These are phyloP conservation scores for Microctenopoma stevenorrisi DNA, from an alignment of 2,797 vertebrate species.

Conservation along the genomic window DNA sequence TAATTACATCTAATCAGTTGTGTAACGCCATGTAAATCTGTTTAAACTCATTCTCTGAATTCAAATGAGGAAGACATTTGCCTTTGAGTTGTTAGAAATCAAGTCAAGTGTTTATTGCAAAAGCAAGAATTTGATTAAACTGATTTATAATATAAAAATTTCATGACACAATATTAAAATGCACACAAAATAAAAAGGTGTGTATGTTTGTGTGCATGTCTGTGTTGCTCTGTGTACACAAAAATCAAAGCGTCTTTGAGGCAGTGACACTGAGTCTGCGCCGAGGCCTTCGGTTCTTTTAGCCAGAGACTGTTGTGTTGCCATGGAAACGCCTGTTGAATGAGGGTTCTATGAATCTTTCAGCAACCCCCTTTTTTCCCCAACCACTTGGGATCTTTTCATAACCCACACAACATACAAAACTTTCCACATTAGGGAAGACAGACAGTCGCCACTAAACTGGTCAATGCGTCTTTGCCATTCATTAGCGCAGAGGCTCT, in stretches of 20 bases:
- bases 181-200: neutral
- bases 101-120: conserved; percentile 54
- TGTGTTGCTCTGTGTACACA: conserved; percentile 51
- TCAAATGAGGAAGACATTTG: conserved; percentile 55
- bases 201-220: conserved; percentile 12
- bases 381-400: conserved; percentile 75
- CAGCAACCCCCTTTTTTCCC: conserved; percentile 70
- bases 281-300: conserved; percentile 80
- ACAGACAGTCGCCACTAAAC: conserved; percentile 23
- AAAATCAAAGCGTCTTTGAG: conserved; percentile 84
- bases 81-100: conserved; percentile 56
- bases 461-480: conserved; percentile 10
- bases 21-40: conserved; percentile 38
- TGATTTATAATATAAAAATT: conserved; percentile 20
- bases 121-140: conserved; percentile 45
- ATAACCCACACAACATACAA: conserved; percentile 66
- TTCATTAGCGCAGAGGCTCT: neutral
- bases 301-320: conserved; percentile 82
- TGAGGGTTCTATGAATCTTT: conserved; percentile 85
- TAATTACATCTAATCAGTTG: conserved; percentile 56
- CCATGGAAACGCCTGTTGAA: conserved; percentile 88
- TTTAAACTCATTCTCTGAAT: conserved; percentile 42
- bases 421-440: conserved; percentile 42
- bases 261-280: conserved; percentile 71
- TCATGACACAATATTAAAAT: conserved; percentile 28